A percentile compares a stretch with the other conserved stretches of the same genome.
phyloP scores from a whole-genome alignment of 1,140 invertebrate species.

The Venustaconcha ellipsiformis region DNA sequence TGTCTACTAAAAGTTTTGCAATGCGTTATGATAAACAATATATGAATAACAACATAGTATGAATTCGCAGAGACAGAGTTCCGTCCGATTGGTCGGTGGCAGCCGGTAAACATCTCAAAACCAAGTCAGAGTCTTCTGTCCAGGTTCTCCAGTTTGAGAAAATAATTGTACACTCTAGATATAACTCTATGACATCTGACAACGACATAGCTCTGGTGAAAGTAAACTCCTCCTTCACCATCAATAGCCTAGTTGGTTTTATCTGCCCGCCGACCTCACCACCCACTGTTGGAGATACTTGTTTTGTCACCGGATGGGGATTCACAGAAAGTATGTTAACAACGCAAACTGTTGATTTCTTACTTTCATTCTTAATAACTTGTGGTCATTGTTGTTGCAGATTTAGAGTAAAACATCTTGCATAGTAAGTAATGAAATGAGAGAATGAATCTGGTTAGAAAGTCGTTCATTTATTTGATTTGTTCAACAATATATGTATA shows the following conservation, averaged over 20 bases:
- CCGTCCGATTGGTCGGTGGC: constrained; percentile 18
- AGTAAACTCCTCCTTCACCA: constrained; percentile 17
- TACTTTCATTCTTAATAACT: no score
- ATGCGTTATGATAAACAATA: not conserved
- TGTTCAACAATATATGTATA: no score
- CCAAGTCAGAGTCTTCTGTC: constrained; percentile 11
- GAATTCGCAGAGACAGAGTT: constrained; percentile 16
- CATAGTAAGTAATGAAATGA: no score
- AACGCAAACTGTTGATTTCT: no score
- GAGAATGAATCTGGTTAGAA: no score
- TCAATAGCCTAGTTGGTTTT: constrained; percentile 12
- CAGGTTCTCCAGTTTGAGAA: constrained; percentile 22
- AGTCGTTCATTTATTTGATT: no score
- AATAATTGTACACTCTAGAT: constrained; percentile 23
- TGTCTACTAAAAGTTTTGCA: not conserved
- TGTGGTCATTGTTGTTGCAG: no score
- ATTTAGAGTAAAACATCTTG: no score
- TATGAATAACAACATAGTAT: not conserved
- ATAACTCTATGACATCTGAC: constrained; percentile 20
- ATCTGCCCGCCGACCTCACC: constrained; percentile 9
- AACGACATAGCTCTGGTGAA: constrained; percentile 36
- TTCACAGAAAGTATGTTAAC: constrained; percentile 9
- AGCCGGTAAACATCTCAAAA: constrained; percentile 17
- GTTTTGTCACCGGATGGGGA: constrained; percentile 29
- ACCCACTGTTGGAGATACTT: constrained; percentile 9